Percentiles rank a stretch among this genome's conserved stretches.
phyloP scores from a whole-genome alignment of 2,113 vertebrate species.

The Lophura nycthemera region DNA sequence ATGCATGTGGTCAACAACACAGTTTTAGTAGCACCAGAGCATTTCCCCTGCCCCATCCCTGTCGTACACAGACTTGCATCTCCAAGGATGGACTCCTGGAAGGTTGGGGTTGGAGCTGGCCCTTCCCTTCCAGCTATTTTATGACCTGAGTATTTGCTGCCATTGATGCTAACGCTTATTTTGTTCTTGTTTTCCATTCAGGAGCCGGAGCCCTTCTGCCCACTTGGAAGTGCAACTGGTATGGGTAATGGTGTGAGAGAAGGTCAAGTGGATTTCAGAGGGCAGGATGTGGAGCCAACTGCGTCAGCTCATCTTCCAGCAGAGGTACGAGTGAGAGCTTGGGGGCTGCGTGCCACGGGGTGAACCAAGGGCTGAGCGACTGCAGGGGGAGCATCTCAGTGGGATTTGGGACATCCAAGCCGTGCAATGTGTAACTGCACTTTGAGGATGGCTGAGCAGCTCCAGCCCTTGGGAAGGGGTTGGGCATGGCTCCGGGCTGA shows the following conservation, averaged over 20 bases:
- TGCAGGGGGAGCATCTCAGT: background rate
- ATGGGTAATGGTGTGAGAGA: constrained; percentile 94
- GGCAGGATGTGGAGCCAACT: constrained; percentile 79
- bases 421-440: fast-evolving
- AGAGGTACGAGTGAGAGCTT: constrained; percentile 68
- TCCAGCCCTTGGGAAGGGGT: background rate
- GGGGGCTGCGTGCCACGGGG: background rate
- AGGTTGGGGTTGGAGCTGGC: background rate
- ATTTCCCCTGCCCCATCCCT: background rate
- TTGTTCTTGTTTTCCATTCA: background rate
- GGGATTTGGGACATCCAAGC: fast-evolving
- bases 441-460: background rate
- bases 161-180: background rate
- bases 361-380: background rate
- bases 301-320: constrained; percentile 43
- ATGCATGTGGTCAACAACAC: fast-evolving
- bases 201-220: constrained; percentile 67
- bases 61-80: background rate
- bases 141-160: fast-evolving
- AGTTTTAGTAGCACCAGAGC: background rate
- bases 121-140: background rate
- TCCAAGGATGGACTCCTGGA: background rate
- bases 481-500: background rate
- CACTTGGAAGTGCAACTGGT: constrained; percentile 63
- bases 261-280: constrained; percentile 74